A percentile compares a stretch with the other conserved stretches of the same genome.
These are phyloP conservation scores for Agonopterix heracliana DNA, from an alignment of 2,888 invertebrate species.

Conservation along the genomic window DNA sequence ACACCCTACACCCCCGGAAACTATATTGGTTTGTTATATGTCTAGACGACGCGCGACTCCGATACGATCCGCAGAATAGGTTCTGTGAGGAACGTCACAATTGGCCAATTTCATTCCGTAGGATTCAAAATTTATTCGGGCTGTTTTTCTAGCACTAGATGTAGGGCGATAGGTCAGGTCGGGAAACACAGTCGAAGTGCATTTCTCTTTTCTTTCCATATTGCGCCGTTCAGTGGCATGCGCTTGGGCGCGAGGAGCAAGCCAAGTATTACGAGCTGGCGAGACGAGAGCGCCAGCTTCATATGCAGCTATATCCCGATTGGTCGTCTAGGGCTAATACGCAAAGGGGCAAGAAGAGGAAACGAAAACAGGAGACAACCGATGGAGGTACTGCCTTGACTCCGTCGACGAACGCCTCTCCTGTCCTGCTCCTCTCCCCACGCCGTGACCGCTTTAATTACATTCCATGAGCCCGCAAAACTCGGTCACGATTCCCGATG, in stretches of 20 bases:
- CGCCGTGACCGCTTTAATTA: background rate
- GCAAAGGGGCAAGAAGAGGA: slow-evolving; percentile 99
- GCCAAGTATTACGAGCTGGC: slow-evolving; percentile 99
- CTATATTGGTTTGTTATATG: slow-evolving; percentile 75
- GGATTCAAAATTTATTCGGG: slow-evolving; percentile 66
- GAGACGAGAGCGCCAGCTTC: slow-evolving; percentile 97
- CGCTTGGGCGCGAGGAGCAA: slow-evolving; percentile 99
- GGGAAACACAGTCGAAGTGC: slow-evolving; percentile 59
- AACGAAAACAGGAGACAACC: slow-evolving; percentile 98
- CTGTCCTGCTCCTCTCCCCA: slow-evolving; percentile 12
- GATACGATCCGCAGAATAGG: slow-evolving; percentile 73
- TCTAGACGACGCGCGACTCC: slow-evolving; percentile 65
- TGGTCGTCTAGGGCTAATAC: slow-evolving; percentile 99
- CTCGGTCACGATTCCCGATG: slow-evolving; percentile 33
- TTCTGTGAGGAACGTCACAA: slow-evolving; percentile 72
- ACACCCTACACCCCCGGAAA: slow-evolving; percentile 69
- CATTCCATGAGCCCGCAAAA: slow-evolving; percentile 13
- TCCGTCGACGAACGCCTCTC: slow-evolving; percentile 44
- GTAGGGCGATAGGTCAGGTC: slow-evolving; percentile 21
- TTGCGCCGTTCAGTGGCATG: slow-evolving; percentile 93
- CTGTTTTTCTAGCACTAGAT: slow-evolving; percentile 83
- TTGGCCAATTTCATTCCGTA: slow-evolving; percentile 72
- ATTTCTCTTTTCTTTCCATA: slow-evolving; percentile 75
- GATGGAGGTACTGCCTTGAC: slow-evolving; percentile 91
- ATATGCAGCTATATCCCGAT: slow-evolving; percentile 99